phyloP scores from a whole-genome alignment of 92 coral and sea anemone species.

The Bergia sp. region DNA sequence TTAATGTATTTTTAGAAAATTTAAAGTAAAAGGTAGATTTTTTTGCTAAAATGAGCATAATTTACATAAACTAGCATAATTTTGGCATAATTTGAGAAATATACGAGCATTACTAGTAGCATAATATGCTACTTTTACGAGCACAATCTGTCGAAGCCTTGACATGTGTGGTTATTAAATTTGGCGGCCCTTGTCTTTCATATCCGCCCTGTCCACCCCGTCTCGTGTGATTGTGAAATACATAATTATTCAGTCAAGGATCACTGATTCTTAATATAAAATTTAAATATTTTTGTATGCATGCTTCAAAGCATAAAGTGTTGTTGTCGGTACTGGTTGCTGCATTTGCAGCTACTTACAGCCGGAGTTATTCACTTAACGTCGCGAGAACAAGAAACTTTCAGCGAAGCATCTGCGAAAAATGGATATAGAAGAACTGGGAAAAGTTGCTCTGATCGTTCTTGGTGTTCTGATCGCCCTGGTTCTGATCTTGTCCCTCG shows the following conservation, averaged over 20 bases:
- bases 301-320: background rate
- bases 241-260: conserved; percentile 2
- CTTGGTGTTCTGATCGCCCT: conserved; percentile 27
- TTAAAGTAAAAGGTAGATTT: too few relatives aligned
- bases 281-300: conserved; percentile 19
- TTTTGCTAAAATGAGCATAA: too few relatives aligned
- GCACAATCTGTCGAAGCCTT: too few relatives aligned
- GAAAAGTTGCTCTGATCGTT: conserved; percentile 18
- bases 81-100: too few relatives aligned
- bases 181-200: too few relatives aligned
- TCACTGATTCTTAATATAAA: background rate
- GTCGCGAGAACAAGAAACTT: background rate
- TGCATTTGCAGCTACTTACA: background rate
- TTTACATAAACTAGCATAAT: too few relatives aligned
- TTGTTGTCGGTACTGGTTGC: background rate
- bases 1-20: too few relatives aligned
- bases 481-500: conserved; percentile 16
- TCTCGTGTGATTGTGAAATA: background rate
- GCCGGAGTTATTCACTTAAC: background rate
- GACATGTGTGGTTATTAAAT: too few relatives aligned
- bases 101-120: too few relatives aligned
- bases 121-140: too few relatives aligned
- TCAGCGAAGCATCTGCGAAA: background rate
- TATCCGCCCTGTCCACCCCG: too few relatives aligned
- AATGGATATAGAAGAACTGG: conserved; percentile 32